Evolutionary conservation across 2,888 invertebrate species (phyloP), one percentile per base, ranked within the genome.

Genomic region (Latheticus oryzae): DNA sequence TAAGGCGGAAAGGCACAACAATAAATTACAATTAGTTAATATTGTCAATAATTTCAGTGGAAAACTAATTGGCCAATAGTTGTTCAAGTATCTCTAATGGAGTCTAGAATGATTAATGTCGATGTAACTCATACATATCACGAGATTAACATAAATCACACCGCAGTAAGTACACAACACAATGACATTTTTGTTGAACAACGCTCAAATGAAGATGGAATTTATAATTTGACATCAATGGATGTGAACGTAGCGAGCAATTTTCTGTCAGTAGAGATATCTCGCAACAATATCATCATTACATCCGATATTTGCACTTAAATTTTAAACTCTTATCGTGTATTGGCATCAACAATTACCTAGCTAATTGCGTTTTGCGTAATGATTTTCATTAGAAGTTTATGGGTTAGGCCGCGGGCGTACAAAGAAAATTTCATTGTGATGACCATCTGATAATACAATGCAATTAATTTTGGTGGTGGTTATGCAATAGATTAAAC

Each of bases 1-100:
- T 16, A 43, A 43, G 16, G 21, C 40, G 40, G 40, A 45, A 30
- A 45, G 32, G 45, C 45, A 45, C 45, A 15, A 45, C 24, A 47
- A 47, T 47, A 47, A 47, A 47, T 47, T 47, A 33, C 47, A 35
- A 47, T 47, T 35, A 47, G 35, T 24, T 47, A 47, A 47, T 47
- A 47, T 47, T 47, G 47, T 47, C 47, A 33, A 35, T 47, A 35
- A 11, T 47, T 38, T 9, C 12, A 30, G 45, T 13, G 33, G 47
- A 47, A 47, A 35, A 47, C 47, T 47, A 47, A 47, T 47, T 47
- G 33, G 24, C 26, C 47, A 47, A 47, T 33, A 21, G 12, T 5
- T 12, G 19, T 17, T 35, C 26, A 16, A 30, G 15, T 38, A 23
- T 32, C 32, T 32, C 38, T 23, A 38, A 38, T 38, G 13, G 23